Evolutionary conservation across 2,888 invertebrate genomes (phyloP).

Genomic region (Drosophila rellima): DNA sequence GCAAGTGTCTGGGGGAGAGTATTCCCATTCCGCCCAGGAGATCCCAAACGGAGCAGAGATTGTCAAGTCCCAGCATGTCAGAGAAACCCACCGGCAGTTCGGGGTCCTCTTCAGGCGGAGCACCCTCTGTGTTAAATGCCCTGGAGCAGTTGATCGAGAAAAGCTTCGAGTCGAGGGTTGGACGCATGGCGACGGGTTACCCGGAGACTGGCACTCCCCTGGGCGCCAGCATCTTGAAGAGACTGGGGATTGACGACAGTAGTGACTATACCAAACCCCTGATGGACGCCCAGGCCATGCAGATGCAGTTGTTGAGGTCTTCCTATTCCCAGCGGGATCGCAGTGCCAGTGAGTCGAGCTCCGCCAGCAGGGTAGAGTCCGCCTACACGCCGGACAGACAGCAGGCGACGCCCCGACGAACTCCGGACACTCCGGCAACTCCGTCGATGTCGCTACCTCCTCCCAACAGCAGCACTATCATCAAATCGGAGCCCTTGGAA

Average conservation of each 20-base stretch:
- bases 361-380: constrained; percentile 91
- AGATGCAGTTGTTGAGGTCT: constrained; percentile 92
- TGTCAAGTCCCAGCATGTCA: constrained; percentile 87
- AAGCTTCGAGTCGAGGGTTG: constrained; percentile 95
- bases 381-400: constrained; percentile 92
- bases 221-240: constrained; percentile 95
- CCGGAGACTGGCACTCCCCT: constrained; percentile 89
- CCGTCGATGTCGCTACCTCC: constrained; percentile 82
- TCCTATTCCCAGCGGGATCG: constrained; percentile 92
- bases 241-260: constrained; percentile 96
- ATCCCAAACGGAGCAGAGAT: constrained; percentile 86
- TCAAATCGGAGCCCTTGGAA: constrained; percentile 84
- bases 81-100: constrained; percentile 82
- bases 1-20: constrained; percentile 94
- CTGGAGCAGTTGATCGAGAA: constrained; percentile 98
- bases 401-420: constrained; percentile 63
- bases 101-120: constrained; percentile 83
- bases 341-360: constrained; percentile 95
- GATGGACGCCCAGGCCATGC: constrained; percentile 95
- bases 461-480: constrained; percentile 63
- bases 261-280: constrained; percentile 96
- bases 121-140: constrained; percentile 96
- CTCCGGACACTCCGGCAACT: constrained; percentile 55
- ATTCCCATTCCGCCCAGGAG: constrained; percentile 85
- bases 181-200: constrained; percentile 86